These are phyloP conservation scores for Lepus oiostolus DNA, from an alignment of 2,797 vertebrate genomes.

Conservation along the genomic window DNA sequence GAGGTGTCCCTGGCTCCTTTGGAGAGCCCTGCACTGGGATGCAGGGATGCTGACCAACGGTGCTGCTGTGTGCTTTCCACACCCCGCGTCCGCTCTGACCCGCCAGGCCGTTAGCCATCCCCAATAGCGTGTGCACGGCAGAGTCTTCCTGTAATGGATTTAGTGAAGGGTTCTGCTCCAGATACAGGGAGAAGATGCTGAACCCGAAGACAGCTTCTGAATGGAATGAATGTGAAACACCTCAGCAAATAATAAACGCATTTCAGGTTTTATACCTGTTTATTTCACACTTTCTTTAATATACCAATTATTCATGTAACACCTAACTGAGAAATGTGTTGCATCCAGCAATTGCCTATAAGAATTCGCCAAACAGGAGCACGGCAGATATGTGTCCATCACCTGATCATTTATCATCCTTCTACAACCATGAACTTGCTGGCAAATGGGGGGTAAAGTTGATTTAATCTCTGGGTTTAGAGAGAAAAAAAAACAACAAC, in stretches of 20 bases:
- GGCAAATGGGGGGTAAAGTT: constrained; percentile 86
- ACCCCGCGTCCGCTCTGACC: constrained; percentile 80
- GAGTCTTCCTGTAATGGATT: constrained; percentile 80
- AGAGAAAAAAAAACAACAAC: constrained; percentile 42
- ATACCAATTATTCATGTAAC: constrained; percentile 87
- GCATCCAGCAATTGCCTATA: constrained; percentile 85
- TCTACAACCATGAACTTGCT: constrained; percentile 92
- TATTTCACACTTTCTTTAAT: constrained; percentile 87
- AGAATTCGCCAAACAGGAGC: constrained; percentile 88
- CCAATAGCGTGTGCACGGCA: constrained; percentile 81
- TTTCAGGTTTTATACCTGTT: constrained; percentile 87
- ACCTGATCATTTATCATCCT: constrained; percentile 93
- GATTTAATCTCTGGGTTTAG: constrained; percentile 87
- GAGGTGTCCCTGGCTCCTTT: accelerated
- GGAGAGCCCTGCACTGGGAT: constrained; percentile 70
- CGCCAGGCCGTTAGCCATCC: constrained; percentile 82
- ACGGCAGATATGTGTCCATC: constrained; percentile 91
- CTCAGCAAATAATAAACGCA: constrained; percentile 78
- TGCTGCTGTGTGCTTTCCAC: constrained; percentile 79
- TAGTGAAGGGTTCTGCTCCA: constrained; percentile 84
- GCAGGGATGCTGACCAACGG: constrained; percentile 79
- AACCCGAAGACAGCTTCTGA: constrained; percentile 77
- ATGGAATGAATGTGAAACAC: constrained; percentile 77
- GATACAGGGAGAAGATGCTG: constrained; percentile 72
- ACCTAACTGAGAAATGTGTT: constrained; percentile 86